Evolutionary conservation across 1,140 invertebrate species (phyloP).

Genomic region (Acromyrmex heyeri): DNA sequence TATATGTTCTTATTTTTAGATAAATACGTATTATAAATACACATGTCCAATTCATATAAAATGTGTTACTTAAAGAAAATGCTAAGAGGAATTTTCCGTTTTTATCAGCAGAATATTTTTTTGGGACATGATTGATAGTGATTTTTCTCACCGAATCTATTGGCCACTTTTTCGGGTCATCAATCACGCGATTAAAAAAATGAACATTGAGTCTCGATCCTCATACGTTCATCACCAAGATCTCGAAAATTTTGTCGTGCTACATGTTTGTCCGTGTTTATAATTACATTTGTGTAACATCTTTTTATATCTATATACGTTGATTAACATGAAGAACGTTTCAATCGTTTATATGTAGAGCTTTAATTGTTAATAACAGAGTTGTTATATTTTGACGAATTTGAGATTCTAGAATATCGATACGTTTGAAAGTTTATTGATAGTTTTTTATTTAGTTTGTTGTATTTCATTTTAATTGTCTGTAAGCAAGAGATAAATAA

Average conservation of each 20-base stretch:
- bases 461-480: background rate
- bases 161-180: slow-evolving; percentile 47
- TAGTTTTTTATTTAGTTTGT: background rate
- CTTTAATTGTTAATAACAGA: slow-evolving; percentile 9
- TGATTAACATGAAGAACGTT: background rate
- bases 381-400: background rate
- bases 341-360: background rate
- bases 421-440: too few relatives aligned
- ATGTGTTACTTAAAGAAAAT: too few relatives aligned
- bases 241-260: background rate
- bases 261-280: background rate
- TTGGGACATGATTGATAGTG: background rate
- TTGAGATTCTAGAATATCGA: background rate
- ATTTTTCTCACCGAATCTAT: slow-evolving; percentile 45
- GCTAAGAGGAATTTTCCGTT: too few relatives aligned
- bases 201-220: background rate
- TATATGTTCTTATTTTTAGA: too few relatives aligned
- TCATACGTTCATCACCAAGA: background rate
- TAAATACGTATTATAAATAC: too few relatives aligned
- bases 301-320: background rate
- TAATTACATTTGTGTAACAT: background rate
- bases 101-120: too few relatives aligned
- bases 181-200: slow-evolving; percentile 67
- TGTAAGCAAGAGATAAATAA: background rate
- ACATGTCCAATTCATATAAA: too few relatives aligned